Evolutionary conservation across 2,888 invertebrate genomes (phyloP), one percentile per base, ranked within the genome.

Genomic region (Drosophila demipolita): DNA sequence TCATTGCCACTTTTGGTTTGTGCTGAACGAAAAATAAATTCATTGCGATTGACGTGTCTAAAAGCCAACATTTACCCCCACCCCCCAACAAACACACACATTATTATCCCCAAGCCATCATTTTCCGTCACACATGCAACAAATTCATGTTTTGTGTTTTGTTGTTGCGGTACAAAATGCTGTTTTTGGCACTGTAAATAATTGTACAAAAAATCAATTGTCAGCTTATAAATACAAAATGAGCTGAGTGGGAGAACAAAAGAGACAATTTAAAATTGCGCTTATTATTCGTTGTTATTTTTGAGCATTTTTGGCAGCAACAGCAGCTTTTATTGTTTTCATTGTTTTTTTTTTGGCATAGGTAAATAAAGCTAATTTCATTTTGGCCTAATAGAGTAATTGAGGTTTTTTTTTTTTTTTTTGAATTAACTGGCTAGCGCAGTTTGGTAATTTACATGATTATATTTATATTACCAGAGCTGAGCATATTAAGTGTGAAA

Each of bases 211-310:
- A 48, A 74, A 82, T 73, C 83, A 82, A 83, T 80, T 83, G 65
- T 54, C 73, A 69, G 75, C 75, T 83, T 78, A 82, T 82, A 83
- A 83, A 82, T 82, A 82, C 69, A 53, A 80, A 66, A 83, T 73
- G 65, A 83, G 58, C 58, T 66, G 40, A 45, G n/a, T 35, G 53
- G 20, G 8, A 2, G 17, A 36, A 5, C 17, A 20, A 40, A 17
- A 11, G 15, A 3, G 32, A n/a, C 26, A 26, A 38, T 32, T 38
- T 6, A 9, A 35, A 9, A 26, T 26, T 23, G n/a, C 9, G 17
- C 23, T 54, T 54, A 35, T 23, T 53, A 11, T 49, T 23, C 17
- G 38, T 52, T 49, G 33, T 42, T 65, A 54, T 52, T 63, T 59
- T 59, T 61, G 49, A 26, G 57, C 49, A 54, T 36, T 35, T 53